phyloP scores from a whole-genome alignment of 2,888 invertebrate genomes.

The Euphydryas editha region DNA sequence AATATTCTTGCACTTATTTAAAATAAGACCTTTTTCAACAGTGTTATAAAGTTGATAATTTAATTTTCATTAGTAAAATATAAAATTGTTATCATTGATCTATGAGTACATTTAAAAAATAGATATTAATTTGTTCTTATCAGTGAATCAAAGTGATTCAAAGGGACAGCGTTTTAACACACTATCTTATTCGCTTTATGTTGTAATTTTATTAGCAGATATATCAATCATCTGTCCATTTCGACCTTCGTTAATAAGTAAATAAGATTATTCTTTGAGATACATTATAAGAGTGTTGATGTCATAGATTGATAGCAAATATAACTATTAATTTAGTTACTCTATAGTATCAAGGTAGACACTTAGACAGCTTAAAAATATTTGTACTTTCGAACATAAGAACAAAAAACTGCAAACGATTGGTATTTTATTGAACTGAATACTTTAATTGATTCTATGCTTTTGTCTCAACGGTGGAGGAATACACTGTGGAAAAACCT shows the following conservation, averaged over 20 bases:
- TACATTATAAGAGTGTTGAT: constrained; percentile 21
- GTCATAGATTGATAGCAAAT: constrained; percentile 14
- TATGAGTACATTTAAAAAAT: constrained; percentile 21
- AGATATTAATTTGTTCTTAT: constrained; percentile 24
- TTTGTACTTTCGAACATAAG: too few species aligned
- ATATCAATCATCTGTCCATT: constrained; percentile 39
- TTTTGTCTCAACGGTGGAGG: too few species aligned
- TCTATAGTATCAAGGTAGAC: neutral
- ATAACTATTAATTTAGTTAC: neutral
- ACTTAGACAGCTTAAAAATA: neutral
- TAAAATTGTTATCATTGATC: constrained; percentile 29
- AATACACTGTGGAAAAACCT: too few species aligned
- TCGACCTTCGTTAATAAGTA: constrained; percentile 34
- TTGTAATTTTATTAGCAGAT: constrained; percentile 34
- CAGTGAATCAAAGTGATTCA: constrained; percentile 22
- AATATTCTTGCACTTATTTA: neutral
- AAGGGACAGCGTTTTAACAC: constrained; percentile 26
- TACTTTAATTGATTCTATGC: too few species aligned
- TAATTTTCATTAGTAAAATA: constrained; percentile 7
- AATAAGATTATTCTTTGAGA: constrained; percentile 29
- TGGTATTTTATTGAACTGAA: too few species aligned
- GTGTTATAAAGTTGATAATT: neutral
- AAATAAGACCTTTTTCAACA: constrained; percentile 15
- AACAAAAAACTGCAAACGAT: too few species aligned
- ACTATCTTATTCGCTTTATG: constrained; percentile 23